Percentiles rank a stretch among this genome's conserved stretches.
These are phyloP conservation scores for Ectemnius lituratus DNA, from an alignment of 2,888 invertebrate species.

Conservation along the genomic window DNA sequence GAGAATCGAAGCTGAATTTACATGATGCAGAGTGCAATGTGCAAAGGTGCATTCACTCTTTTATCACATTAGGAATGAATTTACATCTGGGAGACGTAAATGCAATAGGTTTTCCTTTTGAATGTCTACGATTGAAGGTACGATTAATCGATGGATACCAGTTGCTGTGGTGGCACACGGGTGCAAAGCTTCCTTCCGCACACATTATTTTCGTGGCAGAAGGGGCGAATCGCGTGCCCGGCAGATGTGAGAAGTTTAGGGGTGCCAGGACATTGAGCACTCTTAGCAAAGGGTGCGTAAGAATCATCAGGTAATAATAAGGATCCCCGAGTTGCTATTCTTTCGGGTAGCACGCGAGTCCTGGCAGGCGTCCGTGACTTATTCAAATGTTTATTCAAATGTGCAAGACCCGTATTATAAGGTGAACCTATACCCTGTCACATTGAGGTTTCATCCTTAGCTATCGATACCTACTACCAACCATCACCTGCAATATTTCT, in stretches of 20 bases:
- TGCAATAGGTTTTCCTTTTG: background rate
- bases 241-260: slow-evolving; percentile 66
- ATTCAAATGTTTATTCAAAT: slow-evolving; percentile 52
- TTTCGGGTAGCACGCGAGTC: slow-evolving; percentile 42
- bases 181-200: slow-evolving; percentile 39
- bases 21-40: slow-evolving; percentile 8
- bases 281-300: slow-evolving; percentile 44
- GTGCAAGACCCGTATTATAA: background rate
- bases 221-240: slow-evolving; percentile 65
- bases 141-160: slow-evolving; percentile 31
- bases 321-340: slow-evolving; percentile 54
- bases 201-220: slow-evolving; percentile 38
- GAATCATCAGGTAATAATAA: slow-evolving; percentile 69
- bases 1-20: slow-evolving; percentile 31
- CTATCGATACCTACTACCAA: background rate
- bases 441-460: background rate
- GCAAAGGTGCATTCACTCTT: background rate
- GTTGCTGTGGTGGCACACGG: slow-evolving; percentile 19
- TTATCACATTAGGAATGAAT: background rate
- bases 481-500: background rate
- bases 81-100: background rate
- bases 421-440: no score
- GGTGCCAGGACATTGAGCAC: slow-evolving; percentile 39
- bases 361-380: slow-evolving; percentile 49
- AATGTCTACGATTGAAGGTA: slow-evolving; percentile 5